Evolutionary conservation across 2,113 vertebrate species (phyloP), one percentile per base, ranked within the genome.

Genomic region (Rostratula benghalensis): DNA sequence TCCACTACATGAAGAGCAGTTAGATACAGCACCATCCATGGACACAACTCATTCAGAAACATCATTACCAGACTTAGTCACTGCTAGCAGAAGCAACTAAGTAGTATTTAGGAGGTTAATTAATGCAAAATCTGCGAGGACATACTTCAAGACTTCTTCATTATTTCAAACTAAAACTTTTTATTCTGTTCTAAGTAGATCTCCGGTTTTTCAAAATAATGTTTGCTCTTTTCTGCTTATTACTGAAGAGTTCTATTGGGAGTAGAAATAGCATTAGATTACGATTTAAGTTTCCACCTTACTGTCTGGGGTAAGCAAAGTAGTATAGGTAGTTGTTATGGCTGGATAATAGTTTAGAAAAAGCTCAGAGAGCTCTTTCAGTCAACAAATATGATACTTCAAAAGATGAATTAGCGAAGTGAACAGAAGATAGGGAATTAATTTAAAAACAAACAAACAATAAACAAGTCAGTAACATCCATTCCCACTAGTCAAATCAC

Each of bases 1-100:
- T 59, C 24, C 28, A 69, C 31, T 54, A 73, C 27, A 3, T 20
- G 4, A 18, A 53, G 13, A 60, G 22, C 3, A 2, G 33, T 28
- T 69, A 56, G 31, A 74, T 48, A 51, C 5, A n/a, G 35, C 10
- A 25, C 3, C 6, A 73, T n/a, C 24, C n/a, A 73, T 0, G 0
- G 18, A 54, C 21, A 45, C 69, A 74, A 75, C n/a, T 78, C 14
- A 35, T 19, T 30, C 84, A 83, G 27, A 60, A 83, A 57, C 27
- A 76, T 6, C 24, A 79, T 11, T 41, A 61, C 27, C 9, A 65
- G 39, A 46, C 45, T 48, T 51, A 39, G 13, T 13, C 39, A 59
- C 13, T 46, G 35, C 28, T 64, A 73, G 24, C n/a, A 90, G 39
- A 92, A 84, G 22, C 9, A 56, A 51, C 27, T 28, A 81, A 65